Evolutionary conservation across 2,888 invertebrate species (phyloP).

Genomic region (Drosophila acutilabella): DNA sequence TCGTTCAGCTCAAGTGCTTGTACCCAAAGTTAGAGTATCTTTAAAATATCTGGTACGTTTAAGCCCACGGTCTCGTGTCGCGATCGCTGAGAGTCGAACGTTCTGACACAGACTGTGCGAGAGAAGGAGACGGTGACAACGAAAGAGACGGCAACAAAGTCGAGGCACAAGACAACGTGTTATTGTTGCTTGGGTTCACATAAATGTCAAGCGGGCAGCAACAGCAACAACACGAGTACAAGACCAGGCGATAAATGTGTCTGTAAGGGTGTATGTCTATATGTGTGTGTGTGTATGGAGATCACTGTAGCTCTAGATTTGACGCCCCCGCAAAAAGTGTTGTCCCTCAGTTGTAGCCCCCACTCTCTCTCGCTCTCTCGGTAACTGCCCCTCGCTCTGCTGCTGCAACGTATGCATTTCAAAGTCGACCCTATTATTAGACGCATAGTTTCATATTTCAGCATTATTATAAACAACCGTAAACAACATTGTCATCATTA

Average conservation of each 20-base stretch:
- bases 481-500: slow-evolving; percentile 27
- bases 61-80: slow-evolving; percentile 65
- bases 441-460: slow-evolving; percentile 74
- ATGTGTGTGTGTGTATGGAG: slow-evolving; percentile 33
- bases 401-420: slow-evolving; percentile 69
- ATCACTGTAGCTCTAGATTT: slow-evolving; percentile 72
- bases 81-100: slow-evolving; percentile 54
- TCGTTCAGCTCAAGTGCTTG: background rate
- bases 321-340: slow-evolving; percentile 66
- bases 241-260: slow-evolving; percentile 6
- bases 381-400: background rate
- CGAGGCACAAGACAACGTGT: slow-evolving; percentile 70
- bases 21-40: slow-evolving; percentile 29
- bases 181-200: slow-evolving; percentile 79
- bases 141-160: slow-evolving; percentile 13
- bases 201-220: slow-evolving; percentile 78
- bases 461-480: slow-evolving; percentile 47
- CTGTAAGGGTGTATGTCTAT: background rate
- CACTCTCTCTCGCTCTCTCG: background rate
- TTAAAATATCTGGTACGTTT: slow-evolving; percentile 44
- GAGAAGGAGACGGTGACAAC: background rate
- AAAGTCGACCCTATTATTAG: slow-evolving; percentile 81
- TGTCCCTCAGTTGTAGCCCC: slow-evolving; percentile 31
- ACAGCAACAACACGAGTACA: slow-evolving; percentile 37
- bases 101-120: slow-evolving; percentile 41